phyloP scores from a whole-genome alignment of 1,140 invertebrate species.

The Drosophila truncata region DNA sequence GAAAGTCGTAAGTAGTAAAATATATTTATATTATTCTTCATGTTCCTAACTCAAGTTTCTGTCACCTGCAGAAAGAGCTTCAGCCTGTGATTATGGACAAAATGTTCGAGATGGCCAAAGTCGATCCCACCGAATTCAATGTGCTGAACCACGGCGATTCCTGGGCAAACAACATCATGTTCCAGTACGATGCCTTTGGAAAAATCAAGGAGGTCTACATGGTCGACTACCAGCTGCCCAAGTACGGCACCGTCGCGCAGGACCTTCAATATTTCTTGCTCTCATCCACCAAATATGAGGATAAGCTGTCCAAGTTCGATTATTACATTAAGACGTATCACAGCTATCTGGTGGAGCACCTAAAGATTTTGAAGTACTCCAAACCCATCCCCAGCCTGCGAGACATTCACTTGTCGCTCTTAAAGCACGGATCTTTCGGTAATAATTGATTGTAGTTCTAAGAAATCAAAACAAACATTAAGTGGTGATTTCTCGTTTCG shows the following conservation, averaged over 20 bases:
- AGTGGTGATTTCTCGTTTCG: too few species aligned
- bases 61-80: slow-evolving; percentile 4
- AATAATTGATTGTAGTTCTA: background rate
- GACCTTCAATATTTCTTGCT: slow-evolving; percentile 73
- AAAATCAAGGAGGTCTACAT: slow-evolving; percentile 79
- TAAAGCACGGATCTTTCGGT: slow-evolving; percentile 36
- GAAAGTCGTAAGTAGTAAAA: slow-evolving; percentile 45
- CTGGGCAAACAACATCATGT: slow-evolving; percentile 87
- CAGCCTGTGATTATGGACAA: slow-evolving; percentile 37
- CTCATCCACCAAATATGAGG: slow-evolving; percentile 70
- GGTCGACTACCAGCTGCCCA: slow-evolving; percentile 72
- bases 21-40: background rate
- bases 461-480: background rate
- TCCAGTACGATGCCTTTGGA: slow-evolving; percentile 86
- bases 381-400: slow-evolving; percentile 59
- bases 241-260: slow-evolving; percentile 63
- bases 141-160: slow-evolving; percentile 89
- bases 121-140: slow-evolving; percentile 86
- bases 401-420: slow-evolving; percentile 62
- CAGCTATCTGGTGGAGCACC: slow-evolving; percentile 57
- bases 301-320: slow-evolving; percentile 77
- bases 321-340: slow-evolving; percentile 76
- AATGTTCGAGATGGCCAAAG: slow-evolving; percentile 42
- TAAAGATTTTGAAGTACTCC: slow-evolving; percentile 65
- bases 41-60: background rate